A percentile compares a stretch with the other conserved stretches of the same genome.
These are phyloP conservation scores for Pleuronectes platessa DNA, from an alignment of 2,113 vertebrate species.

Conservation along the genomic window DNA sequence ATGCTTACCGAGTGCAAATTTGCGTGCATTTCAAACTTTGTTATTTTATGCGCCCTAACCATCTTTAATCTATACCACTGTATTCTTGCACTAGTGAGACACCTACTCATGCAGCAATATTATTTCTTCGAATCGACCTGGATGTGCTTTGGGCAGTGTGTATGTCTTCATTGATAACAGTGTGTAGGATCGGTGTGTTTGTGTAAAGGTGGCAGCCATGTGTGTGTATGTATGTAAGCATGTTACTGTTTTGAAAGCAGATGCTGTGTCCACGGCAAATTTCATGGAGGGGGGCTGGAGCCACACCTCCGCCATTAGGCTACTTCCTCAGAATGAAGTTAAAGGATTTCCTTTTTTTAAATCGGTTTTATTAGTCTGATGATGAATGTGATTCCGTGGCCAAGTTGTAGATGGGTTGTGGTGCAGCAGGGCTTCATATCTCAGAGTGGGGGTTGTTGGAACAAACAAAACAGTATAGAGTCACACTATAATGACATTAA, in stretches of 20 bases:
- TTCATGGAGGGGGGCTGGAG: too few relatives aligned
- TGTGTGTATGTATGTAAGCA: too few relatives aligned
- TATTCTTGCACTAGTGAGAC: too few relatives aligned
- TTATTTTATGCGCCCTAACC: not conserved
- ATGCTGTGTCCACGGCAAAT: too few relatives aligned
- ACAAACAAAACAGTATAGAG: not conserved
- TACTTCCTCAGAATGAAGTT: not conserved
- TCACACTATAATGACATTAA: conserved; percentile 28
- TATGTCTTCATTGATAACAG: not conserved
- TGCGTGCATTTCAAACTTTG: too few relatives aligned
- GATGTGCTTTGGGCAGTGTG: not conserved
- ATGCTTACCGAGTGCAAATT: too few relatives aligned
- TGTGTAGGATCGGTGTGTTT: too few relatives aligned
- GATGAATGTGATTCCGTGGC: not conserved
- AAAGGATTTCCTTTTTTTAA: not conserved
- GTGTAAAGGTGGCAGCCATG: too few relatives aligned
- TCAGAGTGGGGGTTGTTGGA: not conserved
- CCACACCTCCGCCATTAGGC: not conserved
- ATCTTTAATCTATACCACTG: not conserved
- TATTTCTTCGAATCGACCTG: not conserved
- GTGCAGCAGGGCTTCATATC: not conserved
- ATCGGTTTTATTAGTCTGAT: not conserved
- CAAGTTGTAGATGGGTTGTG: not conserved
- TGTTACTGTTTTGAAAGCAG: too few relatives aligned
- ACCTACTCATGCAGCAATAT: not conserved